Evolutionary conservation across 2,797 vertebrate genomes (phyloP), one percentile per base, ranked within the genome.

Genomic region (Zenarchopterus dispar): DNA sequence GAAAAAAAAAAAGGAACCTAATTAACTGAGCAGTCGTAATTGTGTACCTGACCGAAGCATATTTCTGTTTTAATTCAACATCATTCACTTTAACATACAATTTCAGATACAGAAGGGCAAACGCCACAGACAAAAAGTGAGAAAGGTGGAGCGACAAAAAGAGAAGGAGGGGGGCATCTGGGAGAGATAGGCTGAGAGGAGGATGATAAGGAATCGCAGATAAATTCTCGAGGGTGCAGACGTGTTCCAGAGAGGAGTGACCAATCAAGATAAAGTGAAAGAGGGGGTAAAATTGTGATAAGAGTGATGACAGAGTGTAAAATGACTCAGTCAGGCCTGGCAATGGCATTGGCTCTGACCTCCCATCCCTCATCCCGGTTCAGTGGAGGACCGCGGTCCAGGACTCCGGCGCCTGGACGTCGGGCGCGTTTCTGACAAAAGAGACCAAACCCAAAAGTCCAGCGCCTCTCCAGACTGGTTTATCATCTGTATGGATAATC

Each of bases 271-370:
- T 84, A 72, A 73, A 82, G 83, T 65, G 77, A 85, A 80, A 78
- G 83, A 81, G 84, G 71, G 72, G 74, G 60, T 77, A 75, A 78
- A 86, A 81, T 48, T 75, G 81, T 74, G 89, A 88, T 89, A 91
- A 89, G 85, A 85, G 85, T 78, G 79, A 88, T 88, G 88, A 87
- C 85, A 74, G 78, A 78, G 79, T 86, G 83, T 87, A 87, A 84
- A 89, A 85, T 77, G 86, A 87, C 78, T 87, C 84, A 70, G 87
- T 81, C 77, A 65, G 84, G 44, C 81, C 65, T 71, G 77, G 78
- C 73, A 21, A 26, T 67, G 84, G 75, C 80, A 75, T 75, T 68
- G 78, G 75, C 67, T 67, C 77, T 62, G 73, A 86, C 84, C 88
- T 80, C 75, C 7, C 58, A 47, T 71, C 56, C 78, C 77, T 84